Evolutionary conservation across 2,797 vertebrate species (phyloP).

Genomic region (Gorsachius magnificus): DNA sequence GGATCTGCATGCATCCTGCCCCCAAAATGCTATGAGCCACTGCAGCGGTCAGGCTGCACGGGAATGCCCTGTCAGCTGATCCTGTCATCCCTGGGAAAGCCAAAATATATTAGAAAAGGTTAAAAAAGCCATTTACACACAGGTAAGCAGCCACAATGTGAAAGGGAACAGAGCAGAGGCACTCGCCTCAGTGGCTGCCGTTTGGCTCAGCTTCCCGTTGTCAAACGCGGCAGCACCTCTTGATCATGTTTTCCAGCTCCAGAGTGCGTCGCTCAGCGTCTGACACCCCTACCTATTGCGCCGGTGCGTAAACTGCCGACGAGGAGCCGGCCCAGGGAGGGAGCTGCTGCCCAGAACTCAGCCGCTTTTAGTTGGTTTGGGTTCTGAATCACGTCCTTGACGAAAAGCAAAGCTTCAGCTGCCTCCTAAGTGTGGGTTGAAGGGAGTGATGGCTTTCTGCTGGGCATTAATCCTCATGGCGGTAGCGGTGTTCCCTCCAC

Average conservation of each 20-base stretch:
- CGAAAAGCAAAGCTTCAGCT: not conserved
- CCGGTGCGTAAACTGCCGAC: not conserved
- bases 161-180: not conserved
- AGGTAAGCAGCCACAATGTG: not conserved
- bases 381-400: not conserved
- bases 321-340: not conserved
- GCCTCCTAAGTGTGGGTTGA: not conserved
- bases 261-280: fast-evolving
- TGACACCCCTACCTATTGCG: not conserved
- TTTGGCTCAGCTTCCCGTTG: not conserved
- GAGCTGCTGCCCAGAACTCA: not conserved
- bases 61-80: not conserved
- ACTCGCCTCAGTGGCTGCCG: not conserved
- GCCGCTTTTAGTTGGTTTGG: not conserved
- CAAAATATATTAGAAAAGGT: not conserved
- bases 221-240: not conserved
- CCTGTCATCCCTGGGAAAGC: not conserved
- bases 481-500: not conserved
- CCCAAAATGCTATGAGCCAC: not conserved
- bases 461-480: not conserved
- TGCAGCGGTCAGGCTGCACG: not conserved
- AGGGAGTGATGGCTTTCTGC: not conserved
- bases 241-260: not conserved
- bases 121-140: not conserved
- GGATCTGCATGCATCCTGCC: not conserved